Base-by-base conservation (phyloP, 23 tunicate species). In the Styela plicata region DNA sequence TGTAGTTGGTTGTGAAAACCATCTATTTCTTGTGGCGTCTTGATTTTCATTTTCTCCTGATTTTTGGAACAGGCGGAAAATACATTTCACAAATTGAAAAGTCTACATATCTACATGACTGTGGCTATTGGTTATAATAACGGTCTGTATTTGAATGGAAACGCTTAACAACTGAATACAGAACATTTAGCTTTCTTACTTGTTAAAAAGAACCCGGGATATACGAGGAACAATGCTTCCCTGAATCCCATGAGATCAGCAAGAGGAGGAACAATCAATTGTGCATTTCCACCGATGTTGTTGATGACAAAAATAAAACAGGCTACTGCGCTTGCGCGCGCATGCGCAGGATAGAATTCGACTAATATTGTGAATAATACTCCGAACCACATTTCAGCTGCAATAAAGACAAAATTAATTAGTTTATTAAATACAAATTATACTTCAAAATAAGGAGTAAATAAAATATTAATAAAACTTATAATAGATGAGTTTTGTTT, bases 311-410 rank as follows among this genome's bases (percentile, higher is more conserved):
- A 91, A n/a, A 87, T 84, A 44, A 87, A 91, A 31, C 89, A 34
- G 0, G 97, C 85, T 34, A 91, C 80, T 31, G 83, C 88, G 2
- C 91, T 91, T 22, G 97, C 67, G 21, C 97, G 83, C 10, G 64
- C 33, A 63, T 74, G 68, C 10, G 77, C 52, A 2, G 91, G 97
- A 66, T 87, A 84, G 26, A 83, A 74, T 73, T 91, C 97, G 30
- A 91, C 91, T 3, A 91, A 78, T 13, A 91, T 86, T 20, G 97
- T 91, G 67, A 91, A 87, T 33, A 87, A 37, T 34, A 91, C 83
- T 1, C 97, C 97, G 74, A 87, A 91, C 97, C 97, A 91, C 97
- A 91, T 91, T 63, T 91, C 97, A 74, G 97, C 97, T 91, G 83
- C 32, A 82, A 69, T 17, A 28, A 73, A 33, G 26, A n/a, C n/a